A percentile compares a stretch with the other conserved stretches of the same genome.
Conservation (phyloP, 2,888 invertebrate species). For the Ferrisia virgata region DNA sequence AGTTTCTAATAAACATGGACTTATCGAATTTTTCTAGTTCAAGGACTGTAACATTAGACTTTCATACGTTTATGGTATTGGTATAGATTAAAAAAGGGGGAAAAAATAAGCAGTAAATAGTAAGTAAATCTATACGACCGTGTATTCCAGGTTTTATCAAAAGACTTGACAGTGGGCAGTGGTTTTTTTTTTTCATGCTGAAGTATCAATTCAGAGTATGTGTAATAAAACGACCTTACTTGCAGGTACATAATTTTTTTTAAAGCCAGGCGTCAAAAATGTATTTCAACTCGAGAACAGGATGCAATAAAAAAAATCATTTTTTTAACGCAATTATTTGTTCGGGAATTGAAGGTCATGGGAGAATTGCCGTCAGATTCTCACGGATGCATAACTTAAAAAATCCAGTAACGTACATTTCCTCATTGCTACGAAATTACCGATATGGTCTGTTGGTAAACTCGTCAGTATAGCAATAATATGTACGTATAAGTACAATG, state of each 20-base stretch:
- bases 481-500: background rate
- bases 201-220: no score
- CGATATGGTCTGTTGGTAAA: background rate
- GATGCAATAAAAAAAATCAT: background rate
- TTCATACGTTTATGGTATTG: background rate
- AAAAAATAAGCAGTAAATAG: background rate
- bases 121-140: background rate
- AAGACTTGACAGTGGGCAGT: background rate
- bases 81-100: background rate
- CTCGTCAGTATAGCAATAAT: no score
- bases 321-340: background rate
- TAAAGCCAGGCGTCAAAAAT: background rate
- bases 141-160: background rate
- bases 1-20: background rate
- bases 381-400: background rate
- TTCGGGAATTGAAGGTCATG: background rate
- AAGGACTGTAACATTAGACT: slow-evolving; percentile 12
- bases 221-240: background rate
- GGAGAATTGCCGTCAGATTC: background rate
- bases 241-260: background rate
- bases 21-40: slow-evolving; percentile 18
- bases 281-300: background rate
- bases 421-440: background rate
- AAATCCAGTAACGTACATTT: background rate
- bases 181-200: no score